phyloP scores from a whole-genome alignment of 1,140 invertebrate species.

The Fopius arisanus region DNA sequence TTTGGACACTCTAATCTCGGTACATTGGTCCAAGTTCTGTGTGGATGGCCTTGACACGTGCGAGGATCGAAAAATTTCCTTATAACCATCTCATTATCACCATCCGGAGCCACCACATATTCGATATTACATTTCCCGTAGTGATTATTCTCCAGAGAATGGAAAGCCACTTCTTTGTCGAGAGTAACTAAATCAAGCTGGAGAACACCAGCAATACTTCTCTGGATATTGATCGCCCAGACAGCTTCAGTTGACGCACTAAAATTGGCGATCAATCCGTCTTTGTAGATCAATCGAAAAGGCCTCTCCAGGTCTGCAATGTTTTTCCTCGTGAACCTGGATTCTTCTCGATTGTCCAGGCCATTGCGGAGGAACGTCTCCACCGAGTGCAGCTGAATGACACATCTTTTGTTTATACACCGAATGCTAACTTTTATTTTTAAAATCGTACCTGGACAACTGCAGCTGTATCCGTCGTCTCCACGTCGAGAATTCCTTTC shows the following conservation, averaged over 20 bases:
- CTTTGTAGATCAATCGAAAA: conserved; percentile 55
- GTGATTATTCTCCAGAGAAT: conserved; percentile 58
- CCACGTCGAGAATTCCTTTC: conserved; percentile 49
- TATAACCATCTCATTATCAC: conserved; percentile 47
- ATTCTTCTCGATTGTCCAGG: conserved; percentile 33
- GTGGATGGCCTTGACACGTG: conserved; percentile 51
- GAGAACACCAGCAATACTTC: conserved; percentile 70
- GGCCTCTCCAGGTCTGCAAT: conserved; percentile 52
- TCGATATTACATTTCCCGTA: conserved; percentile 59
- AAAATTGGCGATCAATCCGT: conserved; percentile 56
- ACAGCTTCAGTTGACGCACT: conserved; percentile 63
- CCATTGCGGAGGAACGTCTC: conserved; percentile 54
- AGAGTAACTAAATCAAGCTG: conserved; percentile 62
- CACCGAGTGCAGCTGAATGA: conserved; percentile 47
- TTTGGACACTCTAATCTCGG: conserved; percentile 55
- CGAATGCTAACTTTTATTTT: conserved; percentile 6
- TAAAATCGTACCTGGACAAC: conserved; percentile 48
- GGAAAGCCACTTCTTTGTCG: conserved; percentile 52
- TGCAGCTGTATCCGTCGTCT: conserved; percentile 43
- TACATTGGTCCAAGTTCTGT: conserved; percentile 55
- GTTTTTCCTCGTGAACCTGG: conserved; percentile 40
- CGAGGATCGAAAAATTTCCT: conserved; percentile 58
- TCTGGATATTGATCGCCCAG: conserved; percentile 76
- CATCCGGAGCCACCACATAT: conserved; percentile 51
- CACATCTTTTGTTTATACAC: background rate